These are phyloP conservation scores for Phylloscopus collybita DNA, from an alignment of 2,797 vertebrate genomes.

Conservation along the genomic window DNA sequence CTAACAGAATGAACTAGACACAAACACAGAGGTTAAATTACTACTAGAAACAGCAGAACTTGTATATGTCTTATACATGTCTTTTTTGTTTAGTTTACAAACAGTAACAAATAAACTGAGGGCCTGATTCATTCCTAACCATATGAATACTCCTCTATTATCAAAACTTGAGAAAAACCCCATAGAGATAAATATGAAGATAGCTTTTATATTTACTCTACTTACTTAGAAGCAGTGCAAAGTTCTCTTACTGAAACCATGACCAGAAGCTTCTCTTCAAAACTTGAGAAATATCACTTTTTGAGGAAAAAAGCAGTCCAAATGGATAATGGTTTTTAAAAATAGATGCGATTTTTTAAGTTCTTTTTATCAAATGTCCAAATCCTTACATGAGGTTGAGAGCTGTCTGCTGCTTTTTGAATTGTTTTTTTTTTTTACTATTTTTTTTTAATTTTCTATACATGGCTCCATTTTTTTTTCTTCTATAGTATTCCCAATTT, in stretches of 20 bases:
- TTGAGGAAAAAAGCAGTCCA: neutral
- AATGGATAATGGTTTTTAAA: neutral
- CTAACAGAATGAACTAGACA: neutral
- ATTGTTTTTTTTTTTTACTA: too few relatives aligned
- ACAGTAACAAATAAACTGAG: neutral
- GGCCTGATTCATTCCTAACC: neutral
- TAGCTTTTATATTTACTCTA: neutral
- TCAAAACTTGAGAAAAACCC: neutral
- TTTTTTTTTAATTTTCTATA: neutral
- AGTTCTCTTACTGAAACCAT: neutral
- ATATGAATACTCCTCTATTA: neutral
- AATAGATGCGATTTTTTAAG: neutral
- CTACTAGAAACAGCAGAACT: neutral
- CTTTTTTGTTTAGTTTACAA: neutral
- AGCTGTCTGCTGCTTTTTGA: neutral
- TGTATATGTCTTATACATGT: neutral
- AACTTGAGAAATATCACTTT: neutral
- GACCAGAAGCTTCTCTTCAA: neutral
- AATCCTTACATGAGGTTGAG: neutral
- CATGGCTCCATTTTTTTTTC: neutral
- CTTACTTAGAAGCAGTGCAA: neutral
- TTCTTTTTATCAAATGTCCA: neutral
- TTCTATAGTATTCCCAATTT: neutral
- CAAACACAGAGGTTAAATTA: neutral
- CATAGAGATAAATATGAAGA: neutral